phyloP scores from a whole-genome alignment of 2,888 invertebrate genomes.

The Drosophila greeni region DNA sequence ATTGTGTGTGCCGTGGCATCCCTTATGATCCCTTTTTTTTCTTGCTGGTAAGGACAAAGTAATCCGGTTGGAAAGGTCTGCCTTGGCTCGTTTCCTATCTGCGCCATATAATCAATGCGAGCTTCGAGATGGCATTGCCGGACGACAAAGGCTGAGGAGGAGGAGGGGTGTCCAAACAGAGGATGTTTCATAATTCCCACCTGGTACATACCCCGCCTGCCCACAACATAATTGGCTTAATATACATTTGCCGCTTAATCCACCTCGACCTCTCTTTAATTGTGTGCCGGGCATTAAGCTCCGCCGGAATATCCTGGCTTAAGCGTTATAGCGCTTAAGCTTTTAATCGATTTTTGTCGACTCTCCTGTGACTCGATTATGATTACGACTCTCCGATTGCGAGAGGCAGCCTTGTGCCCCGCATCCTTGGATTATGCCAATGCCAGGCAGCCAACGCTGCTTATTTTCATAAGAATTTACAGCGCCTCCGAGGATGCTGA shows the following conservation, averaged over 20 bases:
- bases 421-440: constrained; percentile 23
- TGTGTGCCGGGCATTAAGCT: constrained; percentile 50
- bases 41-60: constrained; percentile 28
- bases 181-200: constrained; percentile 3
- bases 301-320: constrained; percentile 51
- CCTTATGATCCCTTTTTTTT: constrained; percentile 54
- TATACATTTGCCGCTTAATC: constrained; percentile 8
- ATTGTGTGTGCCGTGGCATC: constrained; percentile 46
- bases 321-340: constrained; percentile 56
- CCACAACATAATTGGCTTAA: constrained; percentile 18
- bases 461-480: constrained; percentile 64
- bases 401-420: constrained; percentile 9
- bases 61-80: constrained; percentile 42
- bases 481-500: constrained; percentile 21
- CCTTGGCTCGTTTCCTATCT: constrained; percentile 15
- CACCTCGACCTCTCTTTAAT: constrained; percentile 42
- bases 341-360: constrained; percentile 67
- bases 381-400: constrained; percentile 55
- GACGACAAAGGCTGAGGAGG: neutral
- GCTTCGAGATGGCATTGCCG: constrained; percentile 15
- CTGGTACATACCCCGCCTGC: neutral
- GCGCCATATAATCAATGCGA: constrained; percentile 40
- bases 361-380: constrained; percentile 58
- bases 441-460: constrained; percentile 29
- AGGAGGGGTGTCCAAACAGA: neutral